Base-by-base conservation (phyloP, 2,888 invertebrate genomes). In the Elmis aenea region DNA sequence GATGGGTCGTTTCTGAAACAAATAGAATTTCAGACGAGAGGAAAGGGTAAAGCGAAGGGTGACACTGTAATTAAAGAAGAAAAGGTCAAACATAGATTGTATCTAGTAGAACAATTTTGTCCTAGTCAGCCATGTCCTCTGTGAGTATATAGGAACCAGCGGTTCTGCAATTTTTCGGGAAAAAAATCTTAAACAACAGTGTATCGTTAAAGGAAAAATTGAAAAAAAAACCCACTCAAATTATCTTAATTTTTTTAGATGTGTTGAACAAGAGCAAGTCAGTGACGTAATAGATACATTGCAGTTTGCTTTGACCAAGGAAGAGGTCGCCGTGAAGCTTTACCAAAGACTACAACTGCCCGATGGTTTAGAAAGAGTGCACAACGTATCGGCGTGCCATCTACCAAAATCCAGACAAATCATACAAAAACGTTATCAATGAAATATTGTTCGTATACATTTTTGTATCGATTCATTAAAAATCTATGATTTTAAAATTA, bases 181-280 rank as follows among this genome's bases (percentile, higher is more conserved):
- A 79, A n/a, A 76, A 81, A 29, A 73, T 81, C 6, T 74, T 75
- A 13, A 77, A 87, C 21, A 81, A 77, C 25, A 72, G 73, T 87
- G 9, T 87, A 84, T 59, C 75, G 89, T 51, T 84, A 83, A 44
- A 79, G 86, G 21, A 76, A 89, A 45, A 85, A 87, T 56, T 79
- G 81, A 58, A 76, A 80, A 34, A n/a, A n/a, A n/a, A n/a, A n/a
- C n/a, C n/a, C n/a, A 77, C 72, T 9, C 79, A 83, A 50, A 72
- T 81, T 46, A 71, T 82, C 26, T 71, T 66, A 49, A 64, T 74
- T 36, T 72, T 66, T 16, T 57, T 65, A 72, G 72, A 46, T 74
- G 74, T 50, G 64, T 73, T 9, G 74, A 74, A 47, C 69, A 72
- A 42, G 73, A 73, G 45, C 59, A 68, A 42, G 67, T 75, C 34